A percentile compares a stretch with the other conserved stretches of the same genome.
Evolutionary conservation across 2,113 vertebrate species (phyloP).

Genomic region (Periophthalmus modestus): DNA sequence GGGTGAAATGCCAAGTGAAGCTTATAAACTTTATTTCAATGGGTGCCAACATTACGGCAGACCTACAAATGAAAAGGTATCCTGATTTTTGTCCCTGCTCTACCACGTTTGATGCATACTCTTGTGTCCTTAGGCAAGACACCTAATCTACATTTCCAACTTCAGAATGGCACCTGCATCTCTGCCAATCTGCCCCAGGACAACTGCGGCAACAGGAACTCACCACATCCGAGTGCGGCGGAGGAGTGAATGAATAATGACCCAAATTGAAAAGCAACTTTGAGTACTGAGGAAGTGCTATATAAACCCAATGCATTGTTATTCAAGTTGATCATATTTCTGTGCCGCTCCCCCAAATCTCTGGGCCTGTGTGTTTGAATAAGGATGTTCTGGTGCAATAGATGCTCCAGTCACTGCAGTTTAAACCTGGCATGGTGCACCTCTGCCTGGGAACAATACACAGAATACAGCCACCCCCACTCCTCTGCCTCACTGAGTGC

Average conservation of each 20-base stretch:
- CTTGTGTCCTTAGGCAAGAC: not conserved
- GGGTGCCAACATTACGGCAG: too few species aligned
- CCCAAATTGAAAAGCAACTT: too few species aligned
- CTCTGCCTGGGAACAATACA: slow-evolving; percentile 20
- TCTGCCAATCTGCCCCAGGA: not conserved
- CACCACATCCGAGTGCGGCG: too few species aligned
- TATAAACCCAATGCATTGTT: not conserved
- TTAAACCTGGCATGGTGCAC: slow-evolving; percentile 32
- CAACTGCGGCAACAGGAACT: too few species aligned
- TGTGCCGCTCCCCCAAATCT: slow-evolving; percentile 9
- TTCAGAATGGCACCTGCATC: not conserved
- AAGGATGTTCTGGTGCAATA: slow-evolving; percentile 24
- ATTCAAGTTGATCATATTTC: not conserved
- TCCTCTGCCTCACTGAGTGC: slow-evolving; percentile 17
- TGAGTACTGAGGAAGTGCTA: too few species aligned
- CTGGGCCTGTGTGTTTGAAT: slow-evolving; percentile 50
- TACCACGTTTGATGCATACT: too few species aligned
- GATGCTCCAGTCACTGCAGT: slow-evolving; percentile 31
- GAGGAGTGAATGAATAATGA: too few species aligned
- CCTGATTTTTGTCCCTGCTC: too few species aligned
- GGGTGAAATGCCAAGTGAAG: too few species aligned
- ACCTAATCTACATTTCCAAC: not conserved
- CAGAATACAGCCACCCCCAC: slow-evolving; percentile 20
- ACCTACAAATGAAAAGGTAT: too few species aligned
- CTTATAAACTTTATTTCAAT: too few species aligned